phyloP scores from a whole-genome alignment of 2,113 vertebrate species.

The Zosterops pallidus region DNA sequence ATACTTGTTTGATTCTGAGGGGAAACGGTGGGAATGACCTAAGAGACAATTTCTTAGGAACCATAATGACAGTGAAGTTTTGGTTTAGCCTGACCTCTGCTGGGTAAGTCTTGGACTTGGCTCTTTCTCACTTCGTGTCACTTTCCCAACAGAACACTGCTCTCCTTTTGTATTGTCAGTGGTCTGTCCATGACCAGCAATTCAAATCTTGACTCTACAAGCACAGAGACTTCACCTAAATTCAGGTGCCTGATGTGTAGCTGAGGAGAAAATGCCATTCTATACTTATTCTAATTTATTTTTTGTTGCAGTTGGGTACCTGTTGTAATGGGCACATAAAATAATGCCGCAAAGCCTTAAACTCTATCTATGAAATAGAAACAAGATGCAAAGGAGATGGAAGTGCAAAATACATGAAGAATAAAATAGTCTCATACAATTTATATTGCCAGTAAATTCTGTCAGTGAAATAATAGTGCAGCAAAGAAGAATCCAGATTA shows the following conservation, averaged over 20 bases:
- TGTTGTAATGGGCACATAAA: neutral
- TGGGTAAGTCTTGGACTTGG: neutral
- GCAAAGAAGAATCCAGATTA: neutral
- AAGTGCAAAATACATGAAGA: neutral
- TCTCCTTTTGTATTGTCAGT: neutral
- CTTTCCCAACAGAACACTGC: neutral
- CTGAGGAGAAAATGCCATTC: neutral
- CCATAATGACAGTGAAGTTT: neutral
- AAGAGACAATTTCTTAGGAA: neutral
- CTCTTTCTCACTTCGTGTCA: neutral
- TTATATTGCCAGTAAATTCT: neutral
- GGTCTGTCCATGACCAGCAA: neutral
- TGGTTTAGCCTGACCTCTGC: conserved; percentile 52
- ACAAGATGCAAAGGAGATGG: neutral
- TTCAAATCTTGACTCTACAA: neutral
- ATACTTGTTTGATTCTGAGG: neutral
- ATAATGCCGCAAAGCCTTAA: neutral
- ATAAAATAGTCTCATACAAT: neutral
- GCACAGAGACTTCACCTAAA: neutral
- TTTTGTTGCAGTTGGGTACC: neutral
- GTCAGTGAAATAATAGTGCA: neutral
- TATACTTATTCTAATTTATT: neutral
- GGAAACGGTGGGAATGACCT: neutral
- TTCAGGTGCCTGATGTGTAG: neutral
- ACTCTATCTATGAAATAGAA: neutral